Evolutionary conservation across 2,797 vertebrate genomes (phyloP), one percentile per base, ranked within the genome.

Genomic region (Hephaestus fuliginosus): DNA sequence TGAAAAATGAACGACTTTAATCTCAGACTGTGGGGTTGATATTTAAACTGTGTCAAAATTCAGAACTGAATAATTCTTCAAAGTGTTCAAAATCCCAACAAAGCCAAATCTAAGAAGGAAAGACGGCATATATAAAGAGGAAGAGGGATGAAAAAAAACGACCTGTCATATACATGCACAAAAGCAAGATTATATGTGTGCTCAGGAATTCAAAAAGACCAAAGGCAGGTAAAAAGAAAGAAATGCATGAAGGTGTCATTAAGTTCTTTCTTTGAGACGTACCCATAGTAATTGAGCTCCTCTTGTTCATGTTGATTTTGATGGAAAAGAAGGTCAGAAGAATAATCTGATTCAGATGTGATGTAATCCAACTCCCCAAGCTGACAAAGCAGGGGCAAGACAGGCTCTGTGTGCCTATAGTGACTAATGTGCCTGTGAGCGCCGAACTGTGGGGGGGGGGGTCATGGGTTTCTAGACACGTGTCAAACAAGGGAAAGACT

Each of bases 321-420:
- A 82, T 71, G 57, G 67, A 64, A 70, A 86, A 77, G 78, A 80
- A 91, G 84, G 90, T 88, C 84, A 85, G 67, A 73, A 69, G 76
- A 89, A 78, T 65, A 77, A 64, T 88, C 76, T 93, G 89, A 91
- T 83, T 93, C 93, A 93, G 71, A 84, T 76, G 33, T 92, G 88
- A 92, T 84, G 81, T 88, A 84, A 91, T 88, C 76, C 73, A 84
- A 18, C 80, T 90, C 86, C 81, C 48, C 81, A 22, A 89, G 89
- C 64, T 78, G 88, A 87, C 81, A 78, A 81, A 87, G 84, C 73
- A 75, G 61, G 70, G 75, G 66, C 65, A 86, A 72, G 87, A 67
- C 58, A 1, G 62, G 64, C 70, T 80, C 73, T 79, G 36, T 84
- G 78, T 74, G 73, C 63, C 81, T 56, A n/a, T 74, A 64, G 78